A percentile compares a stretch with the other conserved stretches of the same genome.
These are phyloP conservation scores for Aplidium turbinatum DNA, from an alignment of 23 tunicate genomes.

Conservation along the genomic window DNA sequence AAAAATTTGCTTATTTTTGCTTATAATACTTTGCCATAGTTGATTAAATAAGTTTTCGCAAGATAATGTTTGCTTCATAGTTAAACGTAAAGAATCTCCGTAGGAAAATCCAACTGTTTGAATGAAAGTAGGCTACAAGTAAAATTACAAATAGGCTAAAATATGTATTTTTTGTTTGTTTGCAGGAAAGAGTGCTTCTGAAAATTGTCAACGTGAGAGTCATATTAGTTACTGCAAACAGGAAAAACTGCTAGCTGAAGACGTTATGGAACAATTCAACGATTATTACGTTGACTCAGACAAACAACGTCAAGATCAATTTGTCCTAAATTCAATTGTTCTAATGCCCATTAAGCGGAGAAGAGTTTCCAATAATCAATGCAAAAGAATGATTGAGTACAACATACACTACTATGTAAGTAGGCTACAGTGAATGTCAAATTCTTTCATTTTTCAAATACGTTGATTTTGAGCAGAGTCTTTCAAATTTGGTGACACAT, in stretches of 20 bases:
- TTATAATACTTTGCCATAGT: too few species aligned
- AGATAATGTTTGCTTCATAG: too few species aligned
- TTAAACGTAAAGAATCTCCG: too few species aligned
- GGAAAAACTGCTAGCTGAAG: neutral
- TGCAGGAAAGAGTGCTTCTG: neutral
- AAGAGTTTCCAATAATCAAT: constrained; percentile 8
- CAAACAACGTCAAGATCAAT: constrained; percentile 22
- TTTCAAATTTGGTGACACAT: too few species aligned
- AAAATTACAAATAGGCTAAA: too few species aligned
- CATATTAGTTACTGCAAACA: constrained; percentile 19
- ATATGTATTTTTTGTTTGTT: neutral
- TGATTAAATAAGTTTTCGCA: too few species aligned
- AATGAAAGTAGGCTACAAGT: too few species aligned
- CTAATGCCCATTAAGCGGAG: constrained; percentile 15
- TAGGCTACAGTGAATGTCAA: neutral
- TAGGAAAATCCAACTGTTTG: too few species aligned
- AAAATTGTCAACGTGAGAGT: constrained; percentile 6
- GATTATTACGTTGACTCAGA: neutral
- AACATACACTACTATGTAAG: constrained; percentile 26
- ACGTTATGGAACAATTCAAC: neutral
- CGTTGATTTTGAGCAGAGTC: neutral
- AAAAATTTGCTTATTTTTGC: too few species aligned
- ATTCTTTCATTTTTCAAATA: neutral
- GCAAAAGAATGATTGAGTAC: constrained; percentile 1
- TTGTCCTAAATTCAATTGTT: constrained; percentile 8